Percentiles rank a stretch among this genome's conserved stretches.
Conservation (phyloP, 2,113 vertebrate species). For the Epinephelus lanceolatus region DNA sequence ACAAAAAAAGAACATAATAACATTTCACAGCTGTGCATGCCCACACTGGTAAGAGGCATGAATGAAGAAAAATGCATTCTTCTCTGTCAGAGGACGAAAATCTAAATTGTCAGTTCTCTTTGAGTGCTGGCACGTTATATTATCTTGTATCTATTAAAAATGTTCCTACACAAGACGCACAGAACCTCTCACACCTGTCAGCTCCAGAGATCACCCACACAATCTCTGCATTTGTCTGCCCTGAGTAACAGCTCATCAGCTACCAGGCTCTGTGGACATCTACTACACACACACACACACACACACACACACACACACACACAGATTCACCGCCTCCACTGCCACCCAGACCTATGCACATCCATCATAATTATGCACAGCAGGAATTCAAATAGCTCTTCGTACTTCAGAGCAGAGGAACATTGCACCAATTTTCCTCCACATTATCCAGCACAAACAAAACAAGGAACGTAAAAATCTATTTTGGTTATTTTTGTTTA, state of each 20-base stretch:
- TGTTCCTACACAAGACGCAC: conserved; percentile 49
- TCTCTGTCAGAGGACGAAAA: conserved; percentile 31
- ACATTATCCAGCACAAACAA: conserved; percentile 54
- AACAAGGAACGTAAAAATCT: conserved; percentile 54
- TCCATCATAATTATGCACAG: conserved; percentile 80
- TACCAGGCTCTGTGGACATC: conserved; percentile 50
- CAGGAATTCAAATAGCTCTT: conserved; percentile 73
- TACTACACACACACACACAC: conserved; percentile 15
- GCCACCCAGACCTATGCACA: conserved; percentile 71
- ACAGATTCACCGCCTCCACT: conserved; percentile 56
- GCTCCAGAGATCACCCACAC: conserved; percentile 72
- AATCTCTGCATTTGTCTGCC: conserved; percentile 68
- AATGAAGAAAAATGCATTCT: conserved; percentile 22
- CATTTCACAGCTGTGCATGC: conserved; percentile 19
- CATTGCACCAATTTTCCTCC: conserved; percentile 55
- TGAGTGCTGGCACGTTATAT: conserved; percentile 40
- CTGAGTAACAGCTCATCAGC: conserved; percentile 73
- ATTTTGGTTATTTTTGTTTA: conserved; percentile 48
- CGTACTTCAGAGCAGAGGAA: conserved; percentile 64
- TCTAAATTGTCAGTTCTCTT: conserved; percentile 41
- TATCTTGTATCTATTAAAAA: conserved; percentile 52
- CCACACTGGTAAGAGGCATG: background rate
- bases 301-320: conserved; percentile 27
- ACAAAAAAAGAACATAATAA: background rate
- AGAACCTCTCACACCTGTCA: conserved; percentile 70